These are phyloP conservation scores for Rhodinocichla rosea DNA, from an alignment of 2,113 vertebrate genomes.

Conservation along the genomic window DNA sequence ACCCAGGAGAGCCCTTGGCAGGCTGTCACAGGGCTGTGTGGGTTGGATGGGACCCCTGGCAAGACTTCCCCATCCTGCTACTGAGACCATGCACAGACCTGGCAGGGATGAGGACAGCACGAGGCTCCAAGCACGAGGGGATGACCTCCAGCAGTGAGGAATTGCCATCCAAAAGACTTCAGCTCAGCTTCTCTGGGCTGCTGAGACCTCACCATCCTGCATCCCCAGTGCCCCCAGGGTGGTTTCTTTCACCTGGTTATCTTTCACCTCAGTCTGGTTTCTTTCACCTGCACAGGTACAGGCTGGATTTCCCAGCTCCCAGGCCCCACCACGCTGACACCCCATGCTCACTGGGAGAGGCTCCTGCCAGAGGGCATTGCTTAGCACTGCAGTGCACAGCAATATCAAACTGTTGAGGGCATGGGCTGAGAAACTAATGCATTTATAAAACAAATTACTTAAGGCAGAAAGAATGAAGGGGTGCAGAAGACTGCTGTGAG, in stretches of 20 bases:
- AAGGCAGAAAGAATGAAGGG: not conserved
- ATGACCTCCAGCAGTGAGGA: not conserved
- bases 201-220: fast-evolving
- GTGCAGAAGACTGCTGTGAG: not conserved
- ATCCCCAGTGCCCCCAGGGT: fast-evolving
- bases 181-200: not conserved
- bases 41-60: not conserved
- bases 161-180: not conserved
- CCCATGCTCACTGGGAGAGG: fast-evolving
- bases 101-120: fast-evolving
- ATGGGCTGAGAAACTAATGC: not conserved
- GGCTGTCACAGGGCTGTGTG: not conserved
- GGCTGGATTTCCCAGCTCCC: not conserved
- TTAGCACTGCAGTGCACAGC: not conserved
- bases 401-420: not conserved
- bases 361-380: not conserved
- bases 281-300: not conserved
- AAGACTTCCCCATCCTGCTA: not conserved
- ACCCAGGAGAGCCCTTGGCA: not conserved
- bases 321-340: fast-evolving
- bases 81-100: not conserved
- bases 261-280: too few relatives aligned
- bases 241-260: not conserved
- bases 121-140: fast-evolving
- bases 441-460: not conserved